A percentile compares a stretch with the other conserved stretches of the same genome.
Conservation (phyloP, 1,140 invertebrate species). For the Bombus ignitus region DNA sequence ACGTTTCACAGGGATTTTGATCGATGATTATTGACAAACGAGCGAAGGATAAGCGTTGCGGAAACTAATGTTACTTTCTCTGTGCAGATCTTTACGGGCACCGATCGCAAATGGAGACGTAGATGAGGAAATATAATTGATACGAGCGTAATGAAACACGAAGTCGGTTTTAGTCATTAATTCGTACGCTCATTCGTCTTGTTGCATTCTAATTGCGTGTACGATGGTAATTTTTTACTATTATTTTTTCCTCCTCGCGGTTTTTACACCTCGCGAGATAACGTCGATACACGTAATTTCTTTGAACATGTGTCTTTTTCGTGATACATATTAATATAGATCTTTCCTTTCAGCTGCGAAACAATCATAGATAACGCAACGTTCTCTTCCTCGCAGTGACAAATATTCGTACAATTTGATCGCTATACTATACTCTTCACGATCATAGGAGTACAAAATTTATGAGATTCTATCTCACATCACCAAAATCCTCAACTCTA, state of each 20-base stretch:
- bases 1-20: conserved; percentile 17
- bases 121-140: conserved; percentile 35
- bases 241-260: neutral
- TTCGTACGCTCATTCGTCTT: conserved; percentile 13
- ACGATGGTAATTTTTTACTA: neutral
- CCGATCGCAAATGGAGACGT: conserved; percentile 24
- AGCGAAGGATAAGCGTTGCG: conserved; percentile 7
- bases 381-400: neutral
- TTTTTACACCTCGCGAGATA: neutral
- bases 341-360: neutral
- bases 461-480: no score
- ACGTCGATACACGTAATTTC: neutral
- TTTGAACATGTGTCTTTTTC: neutral
- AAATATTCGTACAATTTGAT: neutral
- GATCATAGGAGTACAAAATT: no score
- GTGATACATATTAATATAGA: neutral
- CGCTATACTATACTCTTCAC: no score
- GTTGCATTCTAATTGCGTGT: conserved; percentile 24
- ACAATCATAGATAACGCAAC: neutral
- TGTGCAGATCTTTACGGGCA: neutral
- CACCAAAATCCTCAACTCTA: neutral
- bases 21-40: conserved; percentile 32
- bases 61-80: conserved; percentile 20
- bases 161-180: conserved; percentile 23
- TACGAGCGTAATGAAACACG: conserved; percentile 18